Percentiles rank a stretch among this genome's conserved stretches.
Conservation (phyloP, 2,888 invertebrate genomes). For the Euzetes globulus region DNA sequence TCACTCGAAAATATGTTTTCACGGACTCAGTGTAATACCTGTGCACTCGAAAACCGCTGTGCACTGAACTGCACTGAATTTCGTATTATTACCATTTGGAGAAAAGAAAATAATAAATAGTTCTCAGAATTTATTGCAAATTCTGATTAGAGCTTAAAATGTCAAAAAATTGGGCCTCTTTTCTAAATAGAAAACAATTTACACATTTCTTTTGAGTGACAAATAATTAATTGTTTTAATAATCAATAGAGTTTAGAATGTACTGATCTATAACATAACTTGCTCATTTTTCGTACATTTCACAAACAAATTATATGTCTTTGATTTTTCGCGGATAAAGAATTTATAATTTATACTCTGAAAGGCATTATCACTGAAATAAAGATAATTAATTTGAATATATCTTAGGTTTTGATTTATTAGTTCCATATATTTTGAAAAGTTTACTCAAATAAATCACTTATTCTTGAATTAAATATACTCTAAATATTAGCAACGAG, state of each 20-base stretch:
- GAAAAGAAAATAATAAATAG: not conserved
- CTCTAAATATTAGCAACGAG: too few relatives aligned
- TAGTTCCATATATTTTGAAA: too few relatives aligned
- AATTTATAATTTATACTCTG: too few relatives aligned
- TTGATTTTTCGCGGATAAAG: too few relatives aligned
- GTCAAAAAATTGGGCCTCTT: not conserved
- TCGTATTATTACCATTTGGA: not conserved
- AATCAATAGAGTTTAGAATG: not conserved
- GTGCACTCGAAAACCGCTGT: not conserved
- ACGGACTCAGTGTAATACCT: not conserved
- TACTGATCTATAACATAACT: too few relatives aligned
- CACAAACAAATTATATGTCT: too few relatives aligned
- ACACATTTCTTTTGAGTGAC: not conserved
- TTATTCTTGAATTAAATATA: too few relatives aligned
- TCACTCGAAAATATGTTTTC: not conserved
- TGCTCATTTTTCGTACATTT: too few relatives aligned
- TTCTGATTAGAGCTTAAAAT: not conserved
- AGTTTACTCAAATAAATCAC: too few relatives aligned
- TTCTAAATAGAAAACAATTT: not conserved
- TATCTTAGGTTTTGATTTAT: too few relatives aligned
- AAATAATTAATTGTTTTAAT: not conserved
- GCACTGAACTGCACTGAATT: not conserved
- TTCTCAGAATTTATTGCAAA: not conserved
- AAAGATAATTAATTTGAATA: too few relatives aligned
- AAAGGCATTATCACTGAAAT: too few relatives aligned